Evolutionary conservation across 2,113 vertebrate genomes (phyloP).

Genomic region (Xerus inauris): DNA sequence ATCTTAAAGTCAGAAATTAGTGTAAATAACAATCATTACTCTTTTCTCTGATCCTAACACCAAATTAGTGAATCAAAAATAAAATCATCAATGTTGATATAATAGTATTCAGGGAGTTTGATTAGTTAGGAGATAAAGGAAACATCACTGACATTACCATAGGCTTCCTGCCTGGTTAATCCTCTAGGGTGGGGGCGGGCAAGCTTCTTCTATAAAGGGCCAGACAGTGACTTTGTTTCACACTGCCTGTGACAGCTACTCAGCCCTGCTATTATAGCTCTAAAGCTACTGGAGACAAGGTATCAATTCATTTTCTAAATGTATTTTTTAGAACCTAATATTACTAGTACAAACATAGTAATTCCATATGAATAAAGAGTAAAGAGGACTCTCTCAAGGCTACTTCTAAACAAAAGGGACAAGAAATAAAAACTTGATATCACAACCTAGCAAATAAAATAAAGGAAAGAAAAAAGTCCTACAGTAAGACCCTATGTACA

Average conservation of each 20-base stretch:
- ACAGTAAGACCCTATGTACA: not conserved
- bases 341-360: slow-evolving; percentile 1
- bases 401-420: not conserved
- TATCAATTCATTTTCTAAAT: not conserved
- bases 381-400: not conserved
- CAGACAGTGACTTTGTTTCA: not conserved
- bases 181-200: not conserved
- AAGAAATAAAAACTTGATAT: slow-evolving; percentile 5
- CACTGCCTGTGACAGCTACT: not conserved
- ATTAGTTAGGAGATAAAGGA: not conserved
- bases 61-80: not conserved
- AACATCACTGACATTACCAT: not conserved
- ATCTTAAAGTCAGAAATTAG: not conserved
- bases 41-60: not conserved
- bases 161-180: not conserved
- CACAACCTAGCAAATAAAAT: not conserved
- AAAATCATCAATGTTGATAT: not conserved
- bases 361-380: not conserved
- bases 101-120: not conserved
- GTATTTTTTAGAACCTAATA: not conserved
- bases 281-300: not conserved
- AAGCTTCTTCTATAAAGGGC: not conserved
- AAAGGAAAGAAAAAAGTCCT: not conserved
- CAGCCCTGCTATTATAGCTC: not conserved
- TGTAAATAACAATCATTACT: not conserved